A percentile compares a stretch with the other conserved stretches of the same genome.
Conservation (phyloP, 2,888 invertebrate species). For the Drosophila testacea region DNA sequence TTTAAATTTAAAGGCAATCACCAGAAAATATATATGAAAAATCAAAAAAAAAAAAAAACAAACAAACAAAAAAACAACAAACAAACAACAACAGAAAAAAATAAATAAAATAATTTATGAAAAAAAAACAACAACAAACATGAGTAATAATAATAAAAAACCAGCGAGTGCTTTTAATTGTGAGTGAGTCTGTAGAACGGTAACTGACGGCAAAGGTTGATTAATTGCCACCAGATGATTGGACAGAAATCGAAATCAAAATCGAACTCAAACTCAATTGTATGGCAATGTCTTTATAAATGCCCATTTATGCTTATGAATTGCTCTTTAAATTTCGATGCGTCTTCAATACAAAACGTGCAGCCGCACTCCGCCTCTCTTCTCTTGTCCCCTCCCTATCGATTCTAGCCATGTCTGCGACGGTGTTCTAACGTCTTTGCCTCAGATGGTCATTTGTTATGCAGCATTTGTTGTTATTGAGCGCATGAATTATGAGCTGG, state of each 20-base stretch:
- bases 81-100: conserved; percentile 50
- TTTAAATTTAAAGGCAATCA: conserved; percentile 82
- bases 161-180: conserved; percentile 58
- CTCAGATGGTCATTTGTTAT: conserved; percentile 70
- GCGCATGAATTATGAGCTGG: conserved; percentile 70
- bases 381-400: no score
- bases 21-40: conserved; percentile 61
- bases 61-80: conserved; percentile 31
- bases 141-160: conserved; percentile 20
- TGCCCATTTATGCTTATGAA: conserved; percentile 78
- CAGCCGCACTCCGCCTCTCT: conserved; percentile 9
- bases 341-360: conserved; percentile 76
- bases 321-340: conserved; percentile 81
- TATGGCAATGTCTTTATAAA: conserved; percentile 71
- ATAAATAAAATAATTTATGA: conserved; percentile 78
- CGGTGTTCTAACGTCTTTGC: conserved; percentile 33
- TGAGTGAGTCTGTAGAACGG: conserved; percentile 61
- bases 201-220: conserved; percentile 68
- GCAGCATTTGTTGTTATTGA: conserved; percentile 71
- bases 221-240: conserved; percentile 72
- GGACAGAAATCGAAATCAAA: conserved; percentile 59
- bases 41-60: conserved; percentile 44
- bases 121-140: conserved; percentile 50
- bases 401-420: background rate
- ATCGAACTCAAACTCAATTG: conserved; percentile 28